Conservation (phyloP, 2,888 invertebrate species). For the Dascillus cervinus region DNA sequence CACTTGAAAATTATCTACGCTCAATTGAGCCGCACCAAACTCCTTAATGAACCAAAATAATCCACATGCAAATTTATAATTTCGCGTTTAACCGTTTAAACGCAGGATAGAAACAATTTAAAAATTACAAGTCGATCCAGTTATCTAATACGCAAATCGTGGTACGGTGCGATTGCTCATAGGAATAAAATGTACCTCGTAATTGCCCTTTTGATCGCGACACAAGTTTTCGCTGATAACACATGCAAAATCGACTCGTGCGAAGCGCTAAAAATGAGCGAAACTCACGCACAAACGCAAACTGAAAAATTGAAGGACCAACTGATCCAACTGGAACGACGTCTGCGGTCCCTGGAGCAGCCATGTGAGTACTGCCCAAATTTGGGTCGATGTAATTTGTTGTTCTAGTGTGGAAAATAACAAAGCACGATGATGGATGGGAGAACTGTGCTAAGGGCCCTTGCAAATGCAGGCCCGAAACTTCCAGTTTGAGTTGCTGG, state of each 20-base stretch:
- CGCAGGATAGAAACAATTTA: constrained; percentile 14
- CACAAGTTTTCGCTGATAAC: constrained; percentile 17
- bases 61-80: no score
- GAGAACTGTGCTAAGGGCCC: constrained; percentile 55
- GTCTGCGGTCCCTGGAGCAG: constrained; percentile 62
- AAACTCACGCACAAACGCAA: constrained; percentile 19
- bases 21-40: no score
- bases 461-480: constrained; percentile 58
- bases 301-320: constrained; percentile 13
- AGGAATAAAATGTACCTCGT: no score
- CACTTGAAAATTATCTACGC: no score
- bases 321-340: constrained; percentile 52
- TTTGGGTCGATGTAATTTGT: constrained; percentile 2
- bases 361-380: constrained; percentile 45
- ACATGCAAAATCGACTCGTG: constrained; percentile 48
- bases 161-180: no score
- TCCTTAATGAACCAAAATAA: no score
- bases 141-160: no score
- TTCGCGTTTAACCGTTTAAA: constrained; percentile 12
- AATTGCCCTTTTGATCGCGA: constrained; percentile 1
- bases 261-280: constrained; percentile 46
- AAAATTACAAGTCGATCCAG: constrained; percentile 5
- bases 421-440: constrained; percentile 51
- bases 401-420: constrained; percentile 57
- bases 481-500: constrained; percentile 63